phyloP scores from a whole-genome alignment of 2,113 vertebrate species.

The Antechinus flavipes region DNA sequence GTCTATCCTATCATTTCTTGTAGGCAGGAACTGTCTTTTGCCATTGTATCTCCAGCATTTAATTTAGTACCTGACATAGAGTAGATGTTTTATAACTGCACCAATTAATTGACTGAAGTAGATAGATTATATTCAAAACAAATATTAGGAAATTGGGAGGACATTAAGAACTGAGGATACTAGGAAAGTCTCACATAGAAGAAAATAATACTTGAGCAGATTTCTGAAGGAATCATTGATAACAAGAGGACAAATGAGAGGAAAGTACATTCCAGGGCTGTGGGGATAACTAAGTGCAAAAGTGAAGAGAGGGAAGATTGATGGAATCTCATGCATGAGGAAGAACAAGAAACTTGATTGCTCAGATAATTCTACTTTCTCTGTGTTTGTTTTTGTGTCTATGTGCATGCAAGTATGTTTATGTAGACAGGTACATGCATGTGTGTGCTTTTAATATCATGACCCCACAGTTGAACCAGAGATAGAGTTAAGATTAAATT shows the following conservation, averaged over 20 bases:
- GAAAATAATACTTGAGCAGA: not conserved
- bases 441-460: not conserved
- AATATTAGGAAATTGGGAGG: not conserved
- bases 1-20: not conserved
- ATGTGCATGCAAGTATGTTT: not conserved
- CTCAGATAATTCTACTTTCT: not conserved
- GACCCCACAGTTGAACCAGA: not conserved
- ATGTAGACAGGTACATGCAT: not conserved
- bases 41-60: not conserved
- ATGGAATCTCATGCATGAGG: not conserved
- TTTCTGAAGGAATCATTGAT: not conserved
- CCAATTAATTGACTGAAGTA: not conserved
- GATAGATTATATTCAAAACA: not conserved
- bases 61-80: not conserved
- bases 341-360: not conserved
- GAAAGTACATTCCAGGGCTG: not conserved
- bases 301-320: not conserved
- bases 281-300: not conserved
- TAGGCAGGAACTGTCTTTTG: not conserved
- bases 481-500: not conserved
- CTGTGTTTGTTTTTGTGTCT: not conserved
- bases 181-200: not conserved
- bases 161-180: not conserved
- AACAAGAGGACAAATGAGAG: not conserved
- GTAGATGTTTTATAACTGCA: not conserved